Percentiles rank a stretch among this genome's conserved stretches.
phyloP scores from a whole-genome alignment of 2,888 invertebrate species.

The Drosophila percnosoma region DNA sequence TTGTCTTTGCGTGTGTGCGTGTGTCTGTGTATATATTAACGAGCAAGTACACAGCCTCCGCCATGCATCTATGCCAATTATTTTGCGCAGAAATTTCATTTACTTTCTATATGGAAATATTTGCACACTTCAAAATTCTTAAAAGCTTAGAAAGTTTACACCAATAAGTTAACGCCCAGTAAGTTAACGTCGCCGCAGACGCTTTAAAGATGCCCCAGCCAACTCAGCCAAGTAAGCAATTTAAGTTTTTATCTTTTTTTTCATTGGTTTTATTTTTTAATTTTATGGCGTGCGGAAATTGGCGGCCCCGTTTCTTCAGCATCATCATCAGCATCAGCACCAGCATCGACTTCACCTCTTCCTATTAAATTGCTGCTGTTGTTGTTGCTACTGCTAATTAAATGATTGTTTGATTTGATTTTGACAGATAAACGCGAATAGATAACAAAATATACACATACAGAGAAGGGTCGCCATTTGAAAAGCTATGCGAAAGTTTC shows the following conservation, averaged over 20 bases:
- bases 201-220: constrained; percentile 22
- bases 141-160: constrained; percentile 58
- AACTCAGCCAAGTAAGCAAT: constrained; percentile 18
- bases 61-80: constrained; percentile 56
- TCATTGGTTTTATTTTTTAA: constrained; percentile 10
- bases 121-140: constrained; percentile 59
- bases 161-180: constrained; percentile 48
- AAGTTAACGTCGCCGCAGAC: constrained; percentile 21
- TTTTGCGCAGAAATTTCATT: constrained; percentile 56
- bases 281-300: constrained; percentile 52
- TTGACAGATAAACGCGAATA: constrained; percentile 55
- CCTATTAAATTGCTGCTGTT: constrained; percentile 11
- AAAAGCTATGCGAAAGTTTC: constrained; percentile 49
- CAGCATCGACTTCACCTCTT: constrained; percentile 3
- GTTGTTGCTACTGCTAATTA: constrained; percentile 38
- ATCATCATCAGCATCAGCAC: not conserved
- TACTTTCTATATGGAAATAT: constrained; percentile 63
- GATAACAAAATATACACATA: constrained; percentile 22
- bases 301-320: constrained; percentile 45
- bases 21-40: constrained; percentile 31
- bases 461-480: constrained; percentile 2
- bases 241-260: constrained; percentile 30
- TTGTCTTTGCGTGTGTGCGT: constrained; percentile 4
- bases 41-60: constrained; percentile 54
- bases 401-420: constrained; percentile 61